phyloP scores from a whole-genome alignment of 1,140 invertebrate species.

The Ridgeia piscesae region DNA sequence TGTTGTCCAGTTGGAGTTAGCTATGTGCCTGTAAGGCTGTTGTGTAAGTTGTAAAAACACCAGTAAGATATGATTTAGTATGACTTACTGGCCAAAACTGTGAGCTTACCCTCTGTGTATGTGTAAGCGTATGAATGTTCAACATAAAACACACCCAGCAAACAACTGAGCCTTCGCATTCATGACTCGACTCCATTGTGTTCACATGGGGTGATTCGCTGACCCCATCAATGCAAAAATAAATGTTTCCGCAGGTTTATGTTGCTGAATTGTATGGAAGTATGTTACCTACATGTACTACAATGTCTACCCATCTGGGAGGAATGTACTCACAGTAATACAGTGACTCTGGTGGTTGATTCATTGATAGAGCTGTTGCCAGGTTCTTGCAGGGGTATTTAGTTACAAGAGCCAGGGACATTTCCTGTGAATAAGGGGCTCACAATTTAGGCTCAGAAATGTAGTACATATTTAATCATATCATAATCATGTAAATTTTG shows the following conservation, averaged over 20 bases:
- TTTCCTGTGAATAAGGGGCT: too few relatives aligned
- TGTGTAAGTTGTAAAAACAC: neutral
- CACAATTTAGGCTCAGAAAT: too few relatives aligned
- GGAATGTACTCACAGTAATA: neutral
- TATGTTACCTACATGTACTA: neutral
- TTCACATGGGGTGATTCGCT: neutral
- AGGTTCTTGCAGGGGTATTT: neutral
- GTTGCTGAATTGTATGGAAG: neutral
- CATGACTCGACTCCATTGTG: neutral
- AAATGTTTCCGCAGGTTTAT: neutral
- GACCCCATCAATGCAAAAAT: neutral
- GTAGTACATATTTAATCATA: too few relatives aligned
- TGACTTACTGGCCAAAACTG: neutral
- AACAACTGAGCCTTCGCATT: neutral
- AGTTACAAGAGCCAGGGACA: neutral
- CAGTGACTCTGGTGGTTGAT: neutral
- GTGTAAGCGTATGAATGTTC: neutral
- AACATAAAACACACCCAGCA: neutral
- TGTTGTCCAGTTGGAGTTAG: neutral
- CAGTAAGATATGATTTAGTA: neutral
- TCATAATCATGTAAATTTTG: too few relatives aligned
- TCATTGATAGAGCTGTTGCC: neutral
- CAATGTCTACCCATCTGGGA: neutral
- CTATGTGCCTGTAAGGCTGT: neutral
- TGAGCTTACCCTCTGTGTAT: neutral